Percentiles rank a stretch among this genome's conserved stretches.
These are phyloP conservation scores for Halichoeres trimaculatus DNA, from an alignment of 2,113 vertebrate species.

Conservation along the genomic window DNA sequence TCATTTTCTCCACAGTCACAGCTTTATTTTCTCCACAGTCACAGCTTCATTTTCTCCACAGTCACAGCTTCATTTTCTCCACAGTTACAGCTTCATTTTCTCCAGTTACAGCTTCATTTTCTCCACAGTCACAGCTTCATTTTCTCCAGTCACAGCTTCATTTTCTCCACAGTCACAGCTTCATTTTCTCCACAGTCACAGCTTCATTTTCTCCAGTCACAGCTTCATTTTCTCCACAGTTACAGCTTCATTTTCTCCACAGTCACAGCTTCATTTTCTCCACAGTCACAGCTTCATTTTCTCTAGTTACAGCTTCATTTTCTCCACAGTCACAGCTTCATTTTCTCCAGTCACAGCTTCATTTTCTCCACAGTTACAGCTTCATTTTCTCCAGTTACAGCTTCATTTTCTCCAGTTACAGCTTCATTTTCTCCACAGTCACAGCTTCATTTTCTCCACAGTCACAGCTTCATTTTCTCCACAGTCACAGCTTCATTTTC, in stretches of 20 bases:
- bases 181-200: too few species aligned
- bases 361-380: slow-evolving; percentile 14
- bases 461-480: slow-evolving; percentile 1
- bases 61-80: slow-evolving; percentile 11
- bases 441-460: slow-evolving; percentile 16
- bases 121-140: slow-evolving; percentile 7
- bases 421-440: too few species aligned
- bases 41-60: too few species aligned
- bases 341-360: too few species aligned
- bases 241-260: slow-evolving; percentile 12
- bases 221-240: too few species aligned
- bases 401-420: slow-evolving; percentile 3
- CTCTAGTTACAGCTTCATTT: slow-evolving; percentile 14
- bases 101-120: slow-evolving; percentile 16
- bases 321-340: slow-evolving; percentile 9
- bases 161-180: slow-evolving; percentile 13
- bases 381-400: too few species aligned
- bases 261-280: slow-evolving; percentile 15
- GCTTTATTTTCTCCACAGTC: slow-evolving; percentile 9
- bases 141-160: too few species aligned
- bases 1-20: too few species aligned
- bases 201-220: slow-evolving; percentile 3
- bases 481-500: slow-evolving; percentile 15
- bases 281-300: slow-evolving; percentile 10
- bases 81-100: slow-evolving; percentile 11